Base-by-base conservation (phyloP, 1,140 invertebrate species). In the Rhyacophila brunnea region DNA sequence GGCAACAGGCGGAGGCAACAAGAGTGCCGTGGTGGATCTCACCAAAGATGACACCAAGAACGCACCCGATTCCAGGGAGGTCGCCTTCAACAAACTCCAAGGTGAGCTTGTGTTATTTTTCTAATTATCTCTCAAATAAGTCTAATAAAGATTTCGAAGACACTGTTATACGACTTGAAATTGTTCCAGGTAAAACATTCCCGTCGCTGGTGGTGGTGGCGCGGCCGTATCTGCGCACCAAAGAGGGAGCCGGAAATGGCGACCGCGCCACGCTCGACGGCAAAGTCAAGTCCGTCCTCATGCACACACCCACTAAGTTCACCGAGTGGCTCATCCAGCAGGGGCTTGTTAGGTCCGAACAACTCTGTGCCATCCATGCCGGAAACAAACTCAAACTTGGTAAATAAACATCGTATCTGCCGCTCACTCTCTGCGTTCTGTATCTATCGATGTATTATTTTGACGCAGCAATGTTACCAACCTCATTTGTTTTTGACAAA, bases 291-390 rank as follows among this genome's bases (percentile, higher is more conserved):
- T 80, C 83, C 17, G 85, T 92, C 11, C 75, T 94, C 1, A 87
- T 91, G 80, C 85, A 86, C 66, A 83, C 84, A 0, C 84, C 89
- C 0, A 86, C 88, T 32, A 90, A 90, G 68, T 92, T 93, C 67
- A 91, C 89, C 0, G 91, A 94, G 77, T 93, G 91, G 90, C 79
- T 94, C 15, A 90, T 94, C 40, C 90, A 93, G 69, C 86, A 90
- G 69, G 90, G 91, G 0, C 68, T 93, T 2, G 80, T 93, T 1
- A 80, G 85, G 11, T 85, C 88, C 0, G 88, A 92, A 68, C 91
- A 93, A 69, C 83, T 81, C 68, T 92, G 90, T 68, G 72, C 74
- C 0, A 71, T 84, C 50, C 90, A 92, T 70, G 66, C 76, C 6
- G 80, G 74, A 46, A 81, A 80, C 59, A 87, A 88, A 60, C 74